Percentiles rank a stretch among this genome's conserved stretches.
Conservation (phyloP, 2,113 vertebrate genomes). For the Capreolus pygargus region DNA sequence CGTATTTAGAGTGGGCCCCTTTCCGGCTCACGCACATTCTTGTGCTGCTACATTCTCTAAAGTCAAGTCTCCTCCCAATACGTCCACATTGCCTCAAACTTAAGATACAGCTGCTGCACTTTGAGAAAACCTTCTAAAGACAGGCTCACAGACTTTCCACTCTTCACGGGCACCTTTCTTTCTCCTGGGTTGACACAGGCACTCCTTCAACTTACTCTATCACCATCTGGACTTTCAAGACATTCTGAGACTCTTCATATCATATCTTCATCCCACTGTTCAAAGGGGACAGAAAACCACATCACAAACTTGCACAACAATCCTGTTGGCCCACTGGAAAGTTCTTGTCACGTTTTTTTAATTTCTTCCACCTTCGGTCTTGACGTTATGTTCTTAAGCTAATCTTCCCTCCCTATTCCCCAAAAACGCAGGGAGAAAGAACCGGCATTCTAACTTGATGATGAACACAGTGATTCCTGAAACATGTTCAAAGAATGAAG, state of each 20-base stretch:
- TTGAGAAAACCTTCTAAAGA: constrained; percentile 25
- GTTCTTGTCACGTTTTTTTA: constrained; percentile 6
- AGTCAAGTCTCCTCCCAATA: not conserved
- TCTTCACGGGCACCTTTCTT: not conserved
- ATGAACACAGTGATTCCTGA: constrained; percentile 53
- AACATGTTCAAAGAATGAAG: constrained; percentile 77
- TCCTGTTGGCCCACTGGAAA: not conserved
- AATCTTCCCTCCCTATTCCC: constrained; percentile 41
- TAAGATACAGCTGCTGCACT: not conserved
- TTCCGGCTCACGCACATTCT: rapidly evolving
- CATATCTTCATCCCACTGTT: not conserved
- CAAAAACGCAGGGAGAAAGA: constrained; percentile 54
- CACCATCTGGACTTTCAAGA: not conserved
- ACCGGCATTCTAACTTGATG: constrained; percentile 32
- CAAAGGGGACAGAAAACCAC: not conserved
- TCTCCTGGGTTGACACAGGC: not conserved
- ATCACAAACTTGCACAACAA: not conserved
- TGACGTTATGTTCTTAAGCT: not conserved
- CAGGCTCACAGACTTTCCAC: not conserved
- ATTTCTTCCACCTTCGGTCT: constrained; percentile 43
- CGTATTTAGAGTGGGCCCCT: constrained; percentile 16
- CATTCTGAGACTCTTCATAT: not conserved
- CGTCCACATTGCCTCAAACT: not conserved
- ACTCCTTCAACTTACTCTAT: constrained; percentile 26
- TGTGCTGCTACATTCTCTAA: not conserved